Evolutionary conservation across 1,140 invertebrate species (phyloP), one percentile per base, ranked within the genome.

Genomic region (Elymnias hypermnestra): DNA sequence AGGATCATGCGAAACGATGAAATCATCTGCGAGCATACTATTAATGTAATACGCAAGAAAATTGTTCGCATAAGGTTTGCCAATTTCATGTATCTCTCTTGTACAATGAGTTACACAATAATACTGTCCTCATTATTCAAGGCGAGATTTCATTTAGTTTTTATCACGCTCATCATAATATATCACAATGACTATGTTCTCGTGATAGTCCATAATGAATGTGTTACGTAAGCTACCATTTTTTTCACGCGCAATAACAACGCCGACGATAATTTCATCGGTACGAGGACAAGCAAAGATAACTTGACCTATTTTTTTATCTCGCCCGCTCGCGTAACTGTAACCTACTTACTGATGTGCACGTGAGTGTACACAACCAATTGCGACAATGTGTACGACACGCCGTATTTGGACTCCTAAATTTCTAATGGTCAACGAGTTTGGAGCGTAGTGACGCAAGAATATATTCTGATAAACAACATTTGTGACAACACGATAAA

Each of bases 271-370:
- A 81, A 79, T 81, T 77, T 72, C 74, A 79, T 73, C 65, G 64
- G 39, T 61, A 59, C 81, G 81, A 84, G 81, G 81, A 84, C 81
- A 68, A 65, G 54, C 58, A 53, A 79, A 83, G 81, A 84, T 83
- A 83, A 77, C 81, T 84, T 84, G 81, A 83, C 81, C 81, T 64
- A 84, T 84, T 77, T 84, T 84, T 84, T 81, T 84, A 81, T 84
- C 78, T 82, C 64, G 54, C 57, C 49, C 63, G 63, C 65, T 69
- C 72, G 62, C 65, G 66, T 72, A 67, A 67, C 66, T 77, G 57
- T 81, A 84, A 83, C 81, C 81, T 68, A 84, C 67, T 70, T 84
- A 70, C 49, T 50, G 43, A 37, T 58, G 59, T 36, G 51, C 64
- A 73, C 64, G 72, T 78, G 76, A 63, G 57, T 57, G 40, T 56